Evolutionary conservation across 2,113 vertebrate genomes (phyloP), one percentile per base, ranked within the genome.

Genomic region (Hippotragus niger): DNA sequence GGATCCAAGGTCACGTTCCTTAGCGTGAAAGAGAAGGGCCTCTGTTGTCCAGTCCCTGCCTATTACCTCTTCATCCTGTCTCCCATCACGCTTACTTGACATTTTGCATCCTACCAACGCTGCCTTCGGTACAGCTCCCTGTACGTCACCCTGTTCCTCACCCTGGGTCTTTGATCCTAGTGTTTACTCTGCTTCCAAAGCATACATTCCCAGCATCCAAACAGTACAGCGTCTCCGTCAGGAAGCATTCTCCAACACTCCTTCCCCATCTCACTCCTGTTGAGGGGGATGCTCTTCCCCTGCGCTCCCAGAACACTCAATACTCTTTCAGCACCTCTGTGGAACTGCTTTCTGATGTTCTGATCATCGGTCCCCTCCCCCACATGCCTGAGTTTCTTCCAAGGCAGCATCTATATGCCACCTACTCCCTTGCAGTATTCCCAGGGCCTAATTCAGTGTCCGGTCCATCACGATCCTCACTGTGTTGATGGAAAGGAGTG

Each of bases 1-100:
- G 10, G 71, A 53, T 8, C 7, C 4, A 1, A 31, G 12, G 10
- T 47, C 60, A 31, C 0, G 0, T 47, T 88, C 50, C 19, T 21
- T 5, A 27, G 53, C 23, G 1, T 10, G 45, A 29, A 83, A 81
- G 47, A 43, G 0, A 0, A 94, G 17, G 31, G 12, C 33, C 17
- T 57, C 27, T 7, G 1, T 16, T 64, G 36, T 5, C n/a, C 1
- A 55, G 57, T 36, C 12, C 33, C 88, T 43, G 19, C 7, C 33
- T 29, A 3, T 23, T 25, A 2, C 29, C 64, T 82, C 47, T 53
- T 71, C 29, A 11, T 45, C 33, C 55, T 3, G 2, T 27, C 21
- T 15, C 29, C 14, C 11, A 1, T 36, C 89, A 45, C 0, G 17
- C 47, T 31, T 17, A 12, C 15, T 3, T 10, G 33, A 27, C 0